Evolutionary conservation across 2,113 vertebrate species (phyloP), one percentile per base, ranked within the genome.

Genomic region (Alaudala cheleensis): DNA sequence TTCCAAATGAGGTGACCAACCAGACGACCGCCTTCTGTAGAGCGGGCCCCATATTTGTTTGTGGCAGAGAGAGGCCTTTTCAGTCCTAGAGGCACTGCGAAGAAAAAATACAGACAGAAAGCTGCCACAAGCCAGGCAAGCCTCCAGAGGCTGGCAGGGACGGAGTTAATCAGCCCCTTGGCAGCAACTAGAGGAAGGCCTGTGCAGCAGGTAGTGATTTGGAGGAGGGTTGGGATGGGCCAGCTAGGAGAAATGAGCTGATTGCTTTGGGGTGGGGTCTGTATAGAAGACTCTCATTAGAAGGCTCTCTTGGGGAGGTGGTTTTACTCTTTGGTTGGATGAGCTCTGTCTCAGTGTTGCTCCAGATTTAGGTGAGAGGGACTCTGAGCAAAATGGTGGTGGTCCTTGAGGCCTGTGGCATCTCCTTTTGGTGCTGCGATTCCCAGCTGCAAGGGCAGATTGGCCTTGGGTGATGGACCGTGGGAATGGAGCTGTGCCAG

Each of bases 301-400:
- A 19, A 5, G 8, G 10, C 2, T 0, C 12, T 0, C n/a, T n/a
- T n/a, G n/a, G n/a, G n/a, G n/a, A n/a, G n/a, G n/a, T n/a, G n/a
- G n/a, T n/a, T n/a, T n/a, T n/a, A n/a, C 0, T 72, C 9, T 3
- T 15, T 26, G 10, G 5, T 10, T 23, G 6, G 0, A 9, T 42
- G 20, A 24, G 12, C 2, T 33, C 7, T 18, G 18, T 2, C 1
- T 56, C 0, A 3, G 31, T 47, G 28, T n/a, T 53, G 18, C 21
- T 58, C 14, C 2, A 28, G 24, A 2, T 26, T 34, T 33, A 3
- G 19, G 12, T 22, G 23, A 61, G 26, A 7, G 2, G n/a, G n/a
- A n/a, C n/a, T n/a, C n/a, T n/a, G 45, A 29, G 20, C 12, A 31
- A 15, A 29, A 5, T 21, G 17, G 17, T 11, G 34, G 19, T 66